Evolutionary conservation across 2,113 vertebrate species (phyloP).

Genomic region (Leptobrachium ailaonicum): DNA sequence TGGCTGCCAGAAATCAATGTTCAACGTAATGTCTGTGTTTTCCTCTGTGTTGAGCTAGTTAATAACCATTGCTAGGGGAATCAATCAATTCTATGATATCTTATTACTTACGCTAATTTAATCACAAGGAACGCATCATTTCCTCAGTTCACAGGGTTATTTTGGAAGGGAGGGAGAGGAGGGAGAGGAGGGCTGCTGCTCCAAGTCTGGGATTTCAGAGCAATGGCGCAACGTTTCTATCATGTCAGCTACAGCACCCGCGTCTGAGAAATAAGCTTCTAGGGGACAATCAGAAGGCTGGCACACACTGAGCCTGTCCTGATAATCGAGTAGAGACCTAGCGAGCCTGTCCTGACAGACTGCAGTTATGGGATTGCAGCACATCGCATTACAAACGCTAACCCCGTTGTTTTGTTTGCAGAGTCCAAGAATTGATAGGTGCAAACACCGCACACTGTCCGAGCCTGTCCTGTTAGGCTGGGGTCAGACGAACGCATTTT

Average conservation of each 20-base stretch:
- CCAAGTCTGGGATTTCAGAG: constrained; percentile 44
- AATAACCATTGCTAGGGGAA: constrained; percentile 89
- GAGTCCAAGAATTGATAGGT: background rate
- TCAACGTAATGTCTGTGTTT: constrained; percentile 88
- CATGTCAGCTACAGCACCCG: constrained; percentile 40
- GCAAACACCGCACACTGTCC: background rate
- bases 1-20: constrained; percentile 79
- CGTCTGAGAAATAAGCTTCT: background rate
- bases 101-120: constrained; percentile 99
- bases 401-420: background rate
- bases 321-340: background rate
- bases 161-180: constrained; percentile 52
- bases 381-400: background rate
- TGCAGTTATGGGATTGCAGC: background rate
- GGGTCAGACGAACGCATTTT: background rate
- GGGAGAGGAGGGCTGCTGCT: constrained; percentile 32
- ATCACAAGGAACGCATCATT: constrained; percentile 90
- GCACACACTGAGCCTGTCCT: background rate
- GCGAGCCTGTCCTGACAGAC: background rate
- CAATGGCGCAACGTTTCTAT: constrained; percentile 43
- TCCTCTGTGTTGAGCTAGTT: constrained; percentile 84
- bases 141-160: constrained; percentile 76
- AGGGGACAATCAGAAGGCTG: background rate
- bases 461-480: background rate
- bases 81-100: constrained; percentile 97